These are phyloP conservation scores for Hemicordylus capensis DNA, from an alignment of 2,113 vertebrate genomes.

Conservation along the genomic window DNA sequence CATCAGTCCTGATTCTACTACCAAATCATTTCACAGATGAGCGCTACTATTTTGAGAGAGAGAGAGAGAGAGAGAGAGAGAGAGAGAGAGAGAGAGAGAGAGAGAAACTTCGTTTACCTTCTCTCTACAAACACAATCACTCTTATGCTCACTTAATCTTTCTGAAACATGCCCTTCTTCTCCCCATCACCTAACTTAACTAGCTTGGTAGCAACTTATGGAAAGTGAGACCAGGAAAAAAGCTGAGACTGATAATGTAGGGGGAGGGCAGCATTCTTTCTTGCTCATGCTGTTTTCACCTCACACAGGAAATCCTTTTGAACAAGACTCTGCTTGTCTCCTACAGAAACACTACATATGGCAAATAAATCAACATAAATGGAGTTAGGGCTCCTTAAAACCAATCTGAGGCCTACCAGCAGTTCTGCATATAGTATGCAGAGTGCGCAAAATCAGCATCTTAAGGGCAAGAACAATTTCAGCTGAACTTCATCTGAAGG, in stretches of 20 bases:
- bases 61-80: too few species aligned
- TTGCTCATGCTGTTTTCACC: neutral
- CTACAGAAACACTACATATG: neutral
- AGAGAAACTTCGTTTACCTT: too few species aligned
- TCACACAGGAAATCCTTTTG: neutral
- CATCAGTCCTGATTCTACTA: too few species aligned
- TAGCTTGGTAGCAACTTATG: neutral
- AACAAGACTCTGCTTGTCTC: neutral
- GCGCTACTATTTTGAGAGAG: too few species aligned
- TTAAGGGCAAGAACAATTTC: neutral
- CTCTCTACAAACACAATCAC: neutral
- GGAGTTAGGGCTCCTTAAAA: neutral
- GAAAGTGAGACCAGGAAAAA: neutral
- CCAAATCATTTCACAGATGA: too few species aligned
- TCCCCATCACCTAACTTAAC: too few species aligned
- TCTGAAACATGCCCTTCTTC: neutral
- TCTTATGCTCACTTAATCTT: neutral
- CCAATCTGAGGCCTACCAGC: neutral
- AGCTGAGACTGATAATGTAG: neutral
- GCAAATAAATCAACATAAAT: neutral
- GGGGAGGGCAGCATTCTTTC: neutral
- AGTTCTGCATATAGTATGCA: neutral
- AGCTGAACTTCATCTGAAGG: neutral
- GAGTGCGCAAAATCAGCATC: neutral
- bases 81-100: too few species aligned